Evolutionary conservation across 2,888 invertebrate species (phyloP).

Genomic region (Drosophila peninsularis): DNA sequence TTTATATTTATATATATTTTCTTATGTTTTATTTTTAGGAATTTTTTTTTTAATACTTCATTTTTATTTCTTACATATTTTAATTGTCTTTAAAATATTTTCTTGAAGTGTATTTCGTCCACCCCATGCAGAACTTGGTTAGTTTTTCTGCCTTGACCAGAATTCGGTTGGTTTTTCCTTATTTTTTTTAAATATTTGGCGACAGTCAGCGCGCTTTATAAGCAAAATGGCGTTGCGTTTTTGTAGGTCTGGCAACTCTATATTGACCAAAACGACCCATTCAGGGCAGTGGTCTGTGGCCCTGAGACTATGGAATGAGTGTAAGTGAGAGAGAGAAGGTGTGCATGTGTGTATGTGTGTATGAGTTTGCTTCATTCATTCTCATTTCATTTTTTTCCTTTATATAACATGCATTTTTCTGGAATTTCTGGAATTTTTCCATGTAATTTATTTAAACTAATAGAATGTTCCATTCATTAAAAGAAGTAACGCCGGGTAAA

Average conservation of each 20-base stretch:
- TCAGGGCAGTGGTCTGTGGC: slow-evolving; percentile 8
- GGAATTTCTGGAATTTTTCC: not conserved
- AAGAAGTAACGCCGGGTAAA: not conserved
- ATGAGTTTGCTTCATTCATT: slow-evolving; percentile 62
- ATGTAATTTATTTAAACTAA: not conserved
- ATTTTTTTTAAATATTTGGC: slow-evolving; percentile 55
- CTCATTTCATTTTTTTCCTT: slow-evolving; percentile 49
- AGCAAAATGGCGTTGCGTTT: slow-evolving; percentile 59
- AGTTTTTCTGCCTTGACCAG: too few species aligned
- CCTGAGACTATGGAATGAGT: not conserved
- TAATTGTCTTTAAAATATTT: too few species aligned
- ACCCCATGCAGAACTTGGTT: too few species aligned
- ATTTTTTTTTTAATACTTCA: too few species aligned
- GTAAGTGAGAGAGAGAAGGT: not conserved
- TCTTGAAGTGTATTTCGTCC: too few species aligned
- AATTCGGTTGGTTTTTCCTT: too few species aligned
- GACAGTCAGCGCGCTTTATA: slow-evolving; percentile 31
- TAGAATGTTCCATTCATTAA: not conserved
- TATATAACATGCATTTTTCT: not conserved
- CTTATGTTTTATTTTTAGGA: too few species aligned
- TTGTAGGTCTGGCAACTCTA: slow-evolving; percentile 3
- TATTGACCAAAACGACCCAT: not conserved
- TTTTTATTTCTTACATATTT: too few species aligned
- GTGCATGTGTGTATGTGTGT: not conserved
- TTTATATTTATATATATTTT: too few species aligned